Conservation (phyloP, 2,797 vertebrate species). For the Glossophaga mutica region DNA sequence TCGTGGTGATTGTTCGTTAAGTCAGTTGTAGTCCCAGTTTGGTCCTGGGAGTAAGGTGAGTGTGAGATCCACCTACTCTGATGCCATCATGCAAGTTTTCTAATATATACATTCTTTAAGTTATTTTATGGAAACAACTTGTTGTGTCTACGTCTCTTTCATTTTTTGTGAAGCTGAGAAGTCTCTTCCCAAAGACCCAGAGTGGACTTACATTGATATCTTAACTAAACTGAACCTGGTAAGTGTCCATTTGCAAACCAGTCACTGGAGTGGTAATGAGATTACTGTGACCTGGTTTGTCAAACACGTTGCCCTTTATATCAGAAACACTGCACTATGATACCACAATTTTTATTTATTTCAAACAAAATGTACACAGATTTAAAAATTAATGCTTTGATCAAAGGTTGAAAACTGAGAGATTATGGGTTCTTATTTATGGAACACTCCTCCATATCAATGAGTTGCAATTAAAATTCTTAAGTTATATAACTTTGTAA, state of each 20-base stretch:
- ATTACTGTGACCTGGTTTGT: not conserved
- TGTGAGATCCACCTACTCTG: not conserved
- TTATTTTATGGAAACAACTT: not conserved
- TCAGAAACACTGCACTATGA: not conserved
- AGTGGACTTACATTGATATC: not conserved
- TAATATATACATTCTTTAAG: not conserved
- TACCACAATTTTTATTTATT: not conserved
- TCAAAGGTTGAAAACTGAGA: not conserved
- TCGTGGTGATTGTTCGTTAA: not conserved
- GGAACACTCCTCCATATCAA: not conserved
- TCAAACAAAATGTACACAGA: not conserved
- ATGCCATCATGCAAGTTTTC: not conserved
- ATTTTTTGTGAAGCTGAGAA: not conserved
- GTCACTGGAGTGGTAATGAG: not conserved
- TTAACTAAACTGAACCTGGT: not conserved
- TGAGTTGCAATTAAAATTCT: not conserved
- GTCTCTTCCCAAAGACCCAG: not conserved
- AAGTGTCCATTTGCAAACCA: not conserved
- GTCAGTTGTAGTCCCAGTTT: not conserved
- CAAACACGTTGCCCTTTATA: not conserved
- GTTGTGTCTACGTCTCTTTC: not conserved
- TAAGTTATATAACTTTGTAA: slow-evolving; percentile 23
- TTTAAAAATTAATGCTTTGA: not conserved
- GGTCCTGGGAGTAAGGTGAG: no score
- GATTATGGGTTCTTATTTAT: not conserved